Evolutionary conservation across 2,113 vertebrate genomes (phyloP).

Genomic region (Paracanthobrama guichenoti): DNA sequence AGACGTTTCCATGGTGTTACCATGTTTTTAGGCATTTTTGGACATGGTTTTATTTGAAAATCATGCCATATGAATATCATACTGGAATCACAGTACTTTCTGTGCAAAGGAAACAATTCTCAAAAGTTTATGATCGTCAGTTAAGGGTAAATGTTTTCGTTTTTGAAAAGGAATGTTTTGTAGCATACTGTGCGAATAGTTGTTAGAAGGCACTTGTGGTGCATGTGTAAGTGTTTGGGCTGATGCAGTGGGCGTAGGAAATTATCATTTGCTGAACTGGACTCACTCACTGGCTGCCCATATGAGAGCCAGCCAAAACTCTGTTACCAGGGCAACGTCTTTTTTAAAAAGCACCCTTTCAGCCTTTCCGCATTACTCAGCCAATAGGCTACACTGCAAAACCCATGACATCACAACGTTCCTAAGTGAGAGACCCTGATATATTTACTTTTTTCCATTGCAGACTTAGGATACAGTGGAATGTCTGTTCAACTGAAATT

Average conservation of each 20-base stretch:
- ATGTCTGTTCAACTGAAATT: slow-evolving; percentile 33
- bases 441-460: slow-evolving; percentile 45
- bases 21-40: not conserved
- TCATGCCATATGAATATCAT: not conserved
- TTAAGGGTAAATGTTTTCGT: not conserved
- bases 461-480: slow-evolving; percentile 10
- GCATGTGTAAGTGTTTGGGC: slow-evolving; percentile 13
- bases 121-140: not conserved
- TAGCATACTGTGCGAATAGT: not conserved
- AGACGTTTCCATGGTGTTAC: not conserved
- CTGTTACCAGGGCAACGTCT: slow-evolving; percentile 29
- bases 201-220: not conserved
- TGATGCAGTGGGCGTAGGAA: slow-evolving; percentile 16
- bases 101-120: not conserved
- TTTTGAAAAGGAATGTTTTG: slow-evolving; percentile 11
- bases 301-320: slow-evolving; percentile 23
- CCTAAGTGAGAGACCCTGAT: slow-evolving; percentile 41
- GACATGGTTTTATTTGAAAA: not conserved
- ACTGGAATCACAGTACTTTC: not conserved
- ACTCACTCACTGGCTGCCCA: slow-evolving; percentile 11
- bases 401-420: slow-evolving; percentile 48
- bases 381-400: slow-evolving; percentile 44
- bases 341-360: slow-evolving; percentile 50
- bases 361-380: slow-evolving; percentile 8
- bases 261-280: slow-evolving; percentile 2